A percentile compares a stretch with the other conserved stretches of the same genome.
Evolutionary conservation across 1,140 invertebrate species (phyloP).

Genomic region (Zeugodacus cucurbitae): DNA sequence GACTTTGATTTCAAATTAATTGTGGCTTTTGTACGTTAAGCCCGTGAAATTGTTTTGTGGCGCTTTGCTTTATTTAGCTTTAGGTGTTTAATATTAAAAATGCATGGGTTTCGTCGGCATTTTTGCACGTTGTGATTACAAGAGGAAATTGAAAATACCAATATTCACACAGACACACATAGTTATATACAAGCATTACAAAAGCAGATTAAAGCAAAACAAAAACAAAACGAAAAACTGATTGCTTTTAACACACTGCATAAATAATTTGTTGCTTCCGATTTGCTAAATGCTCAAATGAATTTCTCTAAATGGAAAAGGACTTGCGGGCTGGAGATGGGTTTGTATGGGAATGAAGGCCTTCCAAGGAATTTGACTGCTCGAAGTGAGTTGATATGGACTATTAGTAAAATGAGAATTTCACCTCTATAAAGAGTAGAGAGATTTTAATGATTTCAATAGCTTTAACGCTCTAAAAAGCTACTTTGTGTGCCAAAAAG

Average conservation of each 20-base stretch:
- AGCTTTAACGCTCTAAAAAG: too few relatives aligned
- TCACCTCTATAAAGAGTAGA: too few relatives aligned
- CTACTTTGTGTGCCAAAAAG: too few relatives aligned
- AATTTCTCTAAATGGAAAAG: neutral
- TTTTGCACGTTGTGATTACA: neutral
- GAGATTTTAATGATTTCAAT: too few relatives aligned
- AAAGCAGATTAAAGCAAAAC: neutral
- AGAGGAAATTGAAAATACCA: constrained; percentile 10
- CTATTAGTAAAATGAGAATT: too few relatives aligned
- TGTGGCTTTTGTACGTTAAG: neutral
- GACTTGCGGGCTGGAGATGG: neutral
- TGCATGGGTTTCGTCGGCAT: neutral
- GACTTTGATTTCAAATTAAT: constrained; percentile 14
- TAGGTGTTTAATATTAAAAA: constrained; percentile 1
- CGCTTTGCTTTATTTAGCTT: neutral
- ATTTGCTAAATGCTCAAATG: neutral
- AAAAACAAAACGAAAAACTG: neutral
- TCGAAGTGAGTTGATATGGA: too few relatives aligned
- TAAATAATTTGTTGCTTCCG: neutral
- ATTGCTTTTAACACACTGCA: neutral
- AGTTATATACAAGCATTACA: neutral
- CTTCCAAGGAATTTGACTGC: neutral
- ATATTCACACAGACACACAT: neutral
- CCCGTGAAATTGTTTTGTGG: neutral
- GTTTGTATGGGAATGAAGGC: neutral